A percentile compares a stretch with the other conserved stretches of the same genome.
Evolutionary conservation across 2,888 invertebrate genomes (phyloP).

Genomic region (Athripsodes cinereus): DNA sequence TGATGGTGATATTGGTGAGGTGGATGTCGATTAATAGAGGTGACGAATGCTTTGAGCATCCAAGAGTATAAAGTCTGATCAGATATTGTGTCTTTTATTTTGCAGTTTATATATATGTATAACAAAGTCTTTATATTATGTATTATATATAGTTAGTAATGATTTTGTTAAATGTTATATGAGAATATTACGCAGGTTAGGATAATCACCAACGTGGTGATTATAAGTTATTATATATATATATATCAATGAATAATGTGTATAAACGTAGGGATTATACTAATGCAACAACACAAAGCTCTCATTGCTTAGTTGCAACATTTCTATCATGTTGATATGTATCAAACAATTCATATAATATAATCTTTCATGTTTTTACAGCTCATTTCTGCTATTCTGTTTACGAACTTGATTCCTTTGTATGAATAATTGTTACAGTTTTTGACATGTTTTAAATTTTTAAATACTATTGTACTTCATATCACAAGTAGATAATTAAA

Average conservation of each 20-base stretch:
- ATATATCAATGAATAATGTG: constrained; percentile 13
- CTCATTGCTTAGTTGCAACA: constrained; percentile 17
- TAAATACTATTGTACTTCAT: constrained; percentile 3
- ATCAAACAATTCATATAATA: neutral
- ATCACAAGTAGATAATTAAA: neutral
- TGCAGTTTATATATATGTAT: constrained; percentile 32
- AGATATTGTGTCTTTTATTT: constrained; percentile 34
- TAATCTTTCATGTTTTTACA: neutral
- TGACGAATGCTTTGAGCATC: constrained; percentile 12
- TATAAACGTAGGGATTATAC: constrained; percentile 21
- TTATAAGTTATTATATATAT: constrained; percentile 1
- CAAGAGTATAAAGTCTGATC: constrained; percentile 27
- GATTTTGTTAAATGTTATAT: constrained; percentile 42
- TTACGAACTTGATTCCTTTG: neutral
- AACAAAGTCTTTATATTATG: constrained; percentile 33
- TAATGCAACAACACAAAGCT: constrained; percentile 14
- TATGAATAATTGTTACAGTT: neutral
- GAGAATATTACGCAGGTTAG: constrained; percentile 39
- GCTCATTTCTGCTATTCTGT: constrained; percentile 1
- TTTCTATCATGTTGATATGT: constrained; percentile 5
- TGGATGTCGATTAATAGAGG: too few species aligned
- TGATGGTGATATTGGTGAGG: too few species aligned
- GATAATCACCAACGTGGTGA: constrained; percentile 9
- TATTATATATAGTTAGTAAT: neutral
- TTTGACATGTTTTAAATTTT: constrained; percentile 5